A percentile compares a stretch with the other conserved stretches of the same genome.
These are phyloP conservation scores for Sterrhoptilus dennistouni DNA, from an alignment of 2,113 vertebrate genomes.

Conservation along the genomic window DNA sequence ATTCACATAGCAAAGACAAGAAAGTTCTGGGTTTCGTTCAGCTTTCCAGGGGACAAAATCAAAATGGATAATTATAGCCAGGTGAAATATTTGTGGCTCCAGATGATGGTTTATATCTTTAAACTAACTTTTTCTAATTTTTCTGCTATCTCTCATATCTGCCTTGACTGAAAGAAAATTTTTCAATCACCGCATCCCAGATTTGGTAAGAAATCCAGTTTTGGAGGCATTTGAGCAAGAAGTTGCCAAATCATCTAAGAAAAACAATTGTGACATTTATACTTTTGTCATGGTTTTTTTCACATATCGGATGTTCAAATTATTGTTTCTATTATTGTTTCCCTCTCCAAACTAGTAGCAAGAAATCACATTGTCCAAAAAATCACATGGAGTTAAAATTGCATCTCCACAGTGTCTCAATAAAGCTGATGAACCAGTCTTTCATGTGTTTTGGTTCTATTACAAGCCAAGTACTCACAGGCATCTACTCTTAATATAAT, in stretches of 20 bases:
- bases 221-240: neutral
- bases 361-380: neutral
- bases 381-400: neutral
- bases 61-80: neutral
- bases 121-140: neutral
- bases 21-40: neutral
- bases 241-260: neutral
- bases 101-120: neutral
- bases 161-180: neutral
- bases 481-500: neutral
- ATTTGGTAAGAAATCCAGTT: neutral
- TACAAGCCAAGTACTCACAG: neutral
- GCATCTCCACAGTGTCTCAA: neutral
- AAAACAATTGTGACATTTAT: neutral
- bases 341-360: neutral
- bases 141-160: neutral
- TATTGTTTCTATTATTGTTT: neutral
- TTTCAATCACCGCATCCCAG: neutral
- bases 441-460: neutral
- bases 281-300: neutral
- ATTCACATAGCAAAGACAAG: neutral
- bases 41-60: neutral
- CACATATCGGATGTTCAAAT: neutral
- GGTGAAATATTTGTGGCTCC: neutral
- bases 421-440: neutral